A percentile compares a stretch with the other conserved stretches of the same genome.
Conservation (phyloP, 2,113 vertebrate genomes). For the Plestiodon gilberti region DNA sequence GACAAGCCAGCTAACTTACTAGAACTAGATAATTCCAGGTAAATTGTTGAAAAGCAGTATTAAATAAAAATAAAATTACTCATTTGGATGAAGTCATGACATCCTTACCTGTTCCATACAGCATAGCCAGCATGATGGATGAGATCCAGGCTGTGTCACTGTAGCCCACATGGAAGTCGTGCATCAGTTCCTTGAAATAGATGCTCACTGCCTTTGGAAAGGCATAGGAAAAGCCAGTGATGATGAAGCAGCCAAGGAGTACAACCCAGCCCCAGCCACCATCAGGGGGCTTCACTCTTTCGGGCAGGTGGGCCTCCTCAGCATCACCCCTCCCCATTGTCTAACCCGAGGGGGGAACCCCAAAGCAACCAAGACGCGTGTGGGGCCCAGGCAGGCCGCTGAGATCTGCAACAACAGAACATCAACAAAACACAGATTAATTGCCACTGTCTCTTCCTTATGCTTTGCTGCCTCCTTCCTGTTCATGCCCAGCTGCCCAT, state of each 20-base stretch:
- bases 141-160: conserved; percentile 85
- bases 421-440: not conserved
- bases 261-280: conserved; percentile 82
- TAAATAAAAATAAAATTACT: not conserved
- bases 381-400: not conserved
- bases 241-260: conserved; percentile 78
- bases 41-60: too few relatives aligned
- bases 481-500: too few relatives aligned
- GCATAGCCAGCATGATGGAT: conserved; percentile 83
- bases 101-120: conserved; percentile 78
- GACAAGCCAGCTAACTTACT: too few relatives aligned
- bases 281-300: conserved; percentile 70
- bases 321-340: conserved; percentile 69
- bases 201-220: conserved; percentile 83
- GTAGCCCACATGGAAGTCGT: conserved; percentile 79
- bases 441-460: not conserved
- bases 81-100: too few relatives aligned
- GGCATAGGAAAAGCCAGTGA: conserved; percentile 82
- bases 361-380: not conserved
- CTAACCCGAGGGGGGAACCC: conserved; percentile 27
- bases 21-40: too few relatives aligned
- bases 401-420: not conserved
- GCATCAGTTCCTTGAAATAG: conserved; percentile 82
- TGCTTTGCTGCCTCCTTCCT: not conserved
- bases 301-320: conserved; percentile 53